These are phyloP conservation scores for Thunnus maccoyii DNA, from an alignment of 2,113 vertebrate species.

Conservation along the genomic window DNA sequence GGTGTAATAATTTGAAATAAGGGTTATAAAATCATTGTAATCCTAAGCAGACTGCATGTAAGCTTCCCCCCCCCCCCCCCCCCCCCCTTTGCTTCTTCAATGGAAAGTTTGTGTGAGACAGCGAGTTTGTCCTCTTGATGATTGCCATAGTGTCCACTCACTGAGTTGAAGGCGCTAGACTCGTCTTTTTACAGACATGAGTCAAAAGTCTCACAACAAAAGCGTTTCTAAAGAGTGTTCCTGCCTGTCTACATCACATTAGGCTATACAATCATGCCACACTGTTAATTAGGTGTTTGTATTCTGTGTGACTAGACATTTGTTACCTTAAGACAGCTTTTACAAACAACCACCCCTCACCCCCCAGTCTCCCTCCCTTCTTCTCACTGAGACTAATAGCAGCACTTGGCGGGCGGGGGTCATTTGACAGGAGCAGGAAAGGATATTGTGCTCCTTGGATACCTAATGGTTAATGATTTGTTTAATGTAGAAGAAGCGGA, in stretches of 20 bases:
- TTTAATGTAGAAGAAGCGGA: constrained; percentile 81
- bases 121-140: constrained; percentile 31
- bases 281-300: constrained; percentile 54
- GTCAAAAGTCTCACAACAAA: constrained; percentile 48
- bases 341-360: constrained; percentile 39
- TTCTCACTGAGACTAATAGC: constrained; percentile 40
- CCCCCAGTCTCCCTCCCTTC: constrained; percentile 14
- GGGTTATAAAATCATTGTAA: constrained; percentile 72
- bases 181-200: constrained; percentile 43
- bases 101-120: constrained; percentile 48
- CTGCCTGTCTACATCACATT: constrained; percentile 19
- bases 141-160: constrained; percentile 46
- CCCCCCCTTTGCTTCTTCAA: neutral
- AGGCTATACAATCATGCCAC: constrained; percentile 25
- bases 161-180: constrained; percentile 48
- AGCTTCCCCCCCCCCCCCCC: constrained; percentile 7
- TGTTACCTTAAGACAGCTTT: constrained; percentile 41
- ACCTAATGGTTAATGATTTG: constrained; percentile 83
- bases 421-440: constrained; percentile 59
- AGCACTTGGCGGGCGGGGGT: constrained; percentile 30
- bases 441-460: constrained; percentile 60
- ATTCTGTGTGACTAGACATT: constrained; percentile 38
- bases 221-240: constrained; percentile 19
- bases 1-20: constrained; percentile 71
- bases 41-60: constrained; percentile 61